Evolutionary conservation across 2,888 invertebrate genomes (phyloP).

Genomic region (Vanessa cardui): DNA sequence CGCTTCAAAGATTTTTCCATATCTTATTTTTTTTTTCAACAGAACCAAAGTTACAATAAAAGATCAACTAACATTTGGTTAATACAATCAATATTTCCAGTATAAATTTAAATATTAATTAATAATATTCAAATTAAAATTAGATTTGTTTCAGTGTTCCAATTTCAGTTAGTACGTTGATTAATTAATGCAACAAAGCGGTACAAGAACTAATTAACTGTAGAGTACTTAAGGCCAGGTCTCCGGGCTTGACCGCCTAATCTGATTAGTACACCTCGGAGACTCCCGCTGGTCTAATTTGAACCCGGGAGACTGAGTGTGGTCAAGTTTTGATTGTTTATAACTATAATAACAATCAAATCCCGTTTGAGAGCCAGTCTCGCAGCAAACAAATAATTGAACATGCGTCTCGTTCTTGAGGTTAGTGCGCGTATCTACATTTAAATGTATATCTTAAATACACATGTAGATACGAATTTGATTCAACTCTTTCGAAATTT

Average conservation of each 20-base stretch:
- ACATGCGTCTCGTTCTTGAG: too few relatives aligned
- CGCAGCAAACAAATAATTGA: background rate
- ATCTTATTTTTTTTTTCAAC: too few relatives aligned
- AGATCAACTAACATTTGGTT: too few relatives aligned
- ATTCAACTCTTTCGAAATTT: too few relatives aligned
- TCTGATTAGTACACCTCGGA: slow-evolving; percentile 40
- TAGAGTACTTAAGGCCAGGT: slow-evolving; percentile 37
- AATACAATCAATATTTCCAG: too few relatives aligned
- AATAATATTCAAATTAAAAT: too few relatives aligned
- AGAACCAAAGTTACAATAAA: too few relatives aligned
- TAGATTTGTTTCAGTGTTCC: background rate
- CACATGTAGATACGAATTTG: too few relatives aligned
- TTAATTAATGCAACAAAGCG: slow-evolving; percentile 40
- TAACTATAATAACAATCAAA: slow-evolving; percentile 5
- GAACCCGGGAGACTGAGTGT: slow-evolving; percentile 19
- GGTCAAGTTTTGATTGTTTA: slow-evolving; percentile 22
- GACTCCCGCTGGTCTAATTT: slow-evolving; percentile 24
- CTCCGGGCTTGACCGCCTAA: slow-evolving; percentile 42
- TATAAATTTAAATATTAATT: too few relatives aligned
- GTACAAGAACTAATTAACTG: slow-evolving; percentile 39
- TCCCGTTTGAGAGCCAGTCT: background rate
- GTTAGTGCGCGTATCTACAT: too few relatives aligned
- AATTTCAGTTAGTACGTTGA: slow-evolving; percentile 15
- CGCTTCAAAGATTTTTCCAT: too few relatives aligned
- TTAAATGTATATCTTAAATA: too few relatives aligned